A percentile compares a stretch with the other conserved stretches of the same genome.
phyloP scores from a whole-genome alignment of 2,797 vertebrate genomes.

The Xenopus petersii region DNA sequence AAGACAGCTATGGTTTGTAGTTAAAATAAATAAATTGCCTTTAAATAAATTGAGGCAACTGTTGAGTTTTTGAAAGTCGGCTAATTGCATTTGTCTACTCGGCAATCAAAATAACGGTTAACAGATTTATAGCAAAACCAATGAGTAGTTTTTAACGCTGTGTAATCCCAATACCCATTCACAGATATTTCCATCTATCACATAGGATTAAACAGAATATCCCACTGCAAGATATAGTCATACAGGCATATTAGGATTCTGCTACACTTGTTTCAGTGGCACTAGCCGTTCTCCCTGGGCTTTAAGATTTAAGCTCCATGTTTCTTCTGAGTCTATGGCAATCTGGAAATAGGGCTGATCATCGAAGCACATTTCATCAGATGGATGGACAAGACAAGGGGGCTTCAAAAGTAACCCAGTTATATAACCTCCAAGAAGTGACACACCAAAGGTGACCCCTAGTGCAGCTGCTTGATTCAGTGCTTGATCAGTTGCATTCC shows the following conservation, averaged over 20 bases:
- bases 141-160: no score
- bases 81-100: no score
- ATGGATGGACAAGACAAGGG: constrained; percentile 64
- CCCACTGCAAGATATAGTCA: no score
- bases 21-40: no score
- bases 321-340: constrained; percentile 52
- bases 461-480: constrained; percentile 71
- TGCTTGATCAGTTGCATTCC: constrained; percentile 63
- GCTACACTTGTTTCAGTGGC: constrained; percentile 20
- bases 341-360: constrained; percentile 73
- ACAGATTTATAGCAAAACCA: no score
- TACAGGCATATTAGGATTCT: not conserved
- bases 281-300: constrained; percentile 40
- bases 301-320: constrained; percentile 22
- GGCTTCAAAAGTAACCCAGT: constrained; percentile 67
- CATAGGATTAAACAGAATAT: no score
- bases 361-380: constrained; percentile 70
- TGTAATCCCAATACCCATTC: no score
- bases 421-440: constrained; percentile 65
- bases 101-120: no score
- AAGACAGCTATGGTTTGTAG: no score
- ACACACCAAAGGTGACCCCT: constrained; percentile 59
- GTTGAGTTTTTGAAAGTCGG: no score
- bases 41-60: no score
- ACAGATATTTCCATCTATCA: no score